These are phyloP conservation scores for Drosophila bifasciata DNA, from an alignment of 1,140 invertebrate genomes.

Conservation along the genomic window DNA sequence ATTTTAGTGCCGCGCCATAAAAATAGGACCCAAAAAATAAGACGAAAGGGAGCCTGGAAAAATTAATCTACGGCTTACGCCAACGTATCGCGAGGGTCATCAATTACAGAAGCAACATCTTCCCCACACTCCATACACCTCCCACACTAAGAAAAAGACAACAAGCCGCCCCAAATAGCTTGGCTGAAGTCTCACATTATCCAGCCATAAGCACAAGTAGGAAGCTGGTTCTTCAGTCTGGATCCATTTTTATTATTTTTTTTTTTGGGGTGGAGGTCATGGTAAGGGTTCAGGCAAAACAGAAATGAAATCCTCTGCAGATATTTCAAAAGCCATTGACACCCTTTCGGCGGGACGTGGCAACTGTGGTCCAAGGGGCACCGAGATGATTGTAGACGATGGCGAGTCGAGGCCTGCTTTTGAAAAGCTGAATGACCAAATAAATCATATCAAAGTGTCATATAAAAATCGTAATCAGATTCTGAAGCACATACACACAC, in stretches of 20 bases:
- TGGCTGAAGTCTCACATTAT: constrained; percentile 78
- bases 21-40: constrained; percentile 54
- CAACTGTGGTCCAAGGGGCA: constrained; percentile 33
- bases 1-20: constrained; percentile 78
- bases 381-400: too few species aligned
- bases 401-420: constrained; percentile 63
- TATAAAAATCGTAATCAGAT: constrained; percentile 83
- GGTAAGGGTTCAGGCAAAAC: constrained; percentile 38
- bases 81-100: constrained; percentile 79
- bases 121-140: constrained; percentile 33
- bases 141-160: constrained; percentile 30
- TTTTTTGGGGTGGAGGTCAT: constrained; percentile 17
- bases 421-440: constrained; percentile 83
- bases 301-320: constrained; percentile 79
- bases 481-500: constrained; percentile 71
- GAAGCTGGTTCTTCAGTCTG: constrained; percentile 62
- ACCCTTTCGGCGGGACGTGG: constrained; percentile 67
- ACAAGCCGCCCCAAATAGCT: constrained; percentile 75
- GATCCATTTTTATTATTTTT: constrained; percentile 53
- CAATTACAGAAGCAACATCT: constrained; percentile 71
- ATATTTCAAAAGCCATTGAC: constrained; percentile 83
- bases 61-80: constrained; percentile 61
- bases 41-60: constrained; percentile 32
- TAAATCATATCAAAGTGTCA: constrained; percentile 83
- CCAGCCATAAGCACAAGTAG: constrained; percentile 77